phyloP scores from a whole-genome alignment of 1,140 invertebrate species.

The Onthophagus taurus region DNA sequence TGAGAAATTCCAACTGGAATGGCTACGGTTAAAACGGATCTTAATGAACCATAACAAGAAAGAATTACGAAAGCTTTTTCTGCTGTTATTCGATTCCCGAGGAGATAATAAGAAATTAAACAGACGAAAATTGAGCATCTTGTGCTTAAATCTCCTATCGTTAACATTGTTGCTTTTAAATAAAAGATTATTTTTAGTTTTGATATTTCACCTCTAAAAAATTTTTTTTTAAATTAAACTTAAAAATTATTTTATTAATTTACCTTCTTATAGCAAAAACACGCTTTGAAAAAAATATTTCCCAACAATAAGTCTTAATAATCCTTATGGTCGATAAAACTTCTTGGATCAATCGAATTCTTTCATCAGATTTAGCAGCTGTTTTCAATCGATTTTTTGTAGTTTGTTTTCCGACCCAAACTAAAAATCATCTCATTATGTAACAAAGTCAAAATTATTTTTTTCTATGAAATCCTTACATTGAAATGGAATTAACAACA shows the following conservation, averaged over 20 bases:
- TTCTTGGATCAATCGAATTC: conserved; percentile 27
- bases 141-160: conserved; percentile 1
- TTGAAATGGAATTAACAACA: conserved; percentile 78
- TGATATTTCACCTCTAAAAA: conserved; percentile 7
- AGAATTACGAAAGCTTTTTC: conserved; percentile 8
- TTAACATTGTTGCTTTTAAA: conserved; percentile 5
- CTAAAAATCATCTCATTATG: conserved; percentile 11
- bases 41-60: background rate
- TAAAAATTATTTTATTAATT: background rate
- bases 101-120: background rate
- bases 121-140: conserved; percentile 11
- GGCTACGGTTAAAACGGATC: conserved; percentile 5
- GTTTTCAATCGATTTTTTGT: conserved; percentile 19
- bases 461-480: conserved; percentile 38
- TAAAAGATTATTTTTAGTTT: conserved; percentile 13
- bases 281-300: conserved; percentile 22
- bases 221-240: background rate
- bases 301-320: conserved; percentile 31
- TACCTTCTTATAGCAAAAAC: conserved; percentile 21
- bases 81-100: conserved; percentile 6
- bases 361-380: conserved; percentile 25
- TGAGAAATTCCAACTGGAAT: conserved; percentile 9
- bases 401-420: conserved; percentile 18
- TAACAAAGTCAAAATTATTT: background rate
- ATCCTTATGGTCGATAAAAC: conserved; percentile 26